Evolutionary conservation across 2,797 vertebrate species (phyloP), one percentile per base, ranked within the genome.

Genomic region (Podarcis siculus): DNA sequence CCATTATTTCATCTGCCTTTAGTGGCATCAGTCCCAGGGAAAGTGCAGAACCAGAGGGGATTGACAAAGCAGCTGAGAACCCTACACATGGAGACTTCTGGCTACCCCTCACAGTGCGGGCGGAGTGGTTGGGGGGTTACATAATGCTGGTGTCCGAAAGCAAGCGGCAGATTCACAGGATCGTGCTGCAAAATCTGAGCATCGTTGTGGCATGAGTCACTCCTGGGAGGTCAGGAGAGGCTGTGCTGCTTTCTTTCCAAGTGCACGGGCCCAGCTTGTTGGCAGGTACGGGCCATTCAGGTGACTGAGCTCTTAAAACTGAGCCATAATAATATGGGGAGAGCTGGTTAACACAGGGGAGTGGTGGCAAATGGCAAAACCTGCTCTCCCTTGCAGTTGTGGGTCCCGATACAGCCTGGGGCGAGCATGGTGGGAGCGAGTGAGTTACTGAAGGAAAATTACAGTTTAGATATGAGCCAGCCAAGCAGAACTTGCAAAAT

Each of bases 401-500:
- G 8, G 1, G 12, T 12, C n/a, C 1, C 9, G 25, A 61, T 78
- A 75, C 49, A 73, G 37, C 49, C n/a, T 32, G 19, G 17, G 21
- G 66, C 13, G 49, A 55, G 49, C 49, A 55, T 55, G 13, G 45
- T 27, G 35, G 32, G 42, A 17, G 21, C 2, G 35, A 45, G 42
- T 55, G 25, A 21, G 58, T 61, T 42, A 58, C 27, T 23, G 79
- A 42, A 75, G 30, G 88, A 69, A 89, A 89, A 81, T 81, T 55
- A 64, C 82, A 30, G 64, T 85, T 83, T n/a, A 88, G 61, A 88
- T 35, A 32, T 19, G 66, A 83, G 45, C 67, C 37, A 55, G 75
- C 45, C 87, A 88, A 88, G 87, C 82, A 84, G 66, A 88, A 84
- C 82, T 72, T 83, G 75, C 13, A 79, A 84, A 88, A 88, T 83